Percentiles rank a stretch among this genome's conserved stretches.
Conservation (phyloP, 1,140 invertebrate genomes). For the Ridgeia piscesae region DNA sequence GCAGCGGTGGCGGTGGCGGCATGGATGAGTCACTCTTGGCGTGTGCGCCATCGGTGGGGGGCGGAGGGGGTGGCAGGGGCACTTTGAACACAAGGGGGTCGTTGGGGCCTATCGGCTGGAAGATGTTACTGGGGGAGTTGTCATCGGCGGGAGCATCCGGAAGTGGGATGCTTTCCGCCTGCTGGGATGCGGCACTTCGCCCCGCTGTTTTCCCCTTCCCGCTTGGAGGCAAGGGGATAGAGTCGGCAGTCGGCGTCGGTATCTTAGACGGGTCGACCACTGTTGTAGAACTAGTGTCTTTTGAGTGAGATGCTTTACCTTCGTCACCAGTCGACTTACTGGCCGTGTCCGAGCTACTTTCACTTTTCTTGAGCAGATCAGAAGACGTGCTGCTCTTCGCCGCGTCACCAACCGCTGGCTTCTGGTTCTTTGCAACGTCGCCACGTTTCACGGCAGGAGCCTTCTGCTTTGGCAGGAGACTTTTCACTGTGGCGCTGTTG, state of each 20-base stretch:
- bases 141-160: background rate
- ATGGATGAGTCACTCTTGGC: background rate
- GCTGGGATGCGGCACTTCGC: background rate
- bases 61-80: slow-evolving; percentile 16
- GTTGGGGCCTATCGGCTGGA: slow-evolving; percentile 31
- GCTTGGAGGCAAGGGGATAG: background rate
- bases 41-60: background rate
- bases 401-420: background rate
- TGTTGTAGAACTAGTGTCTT: background rate
- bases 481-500: background rate
- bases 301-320: background rate
- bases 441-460: background rate
- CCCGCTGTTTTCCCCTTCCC: background rate
- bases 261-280: background rate
- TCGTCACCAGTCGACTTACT: background rate
- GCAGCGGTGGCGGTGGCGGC: background rate
- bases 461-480: background rate
- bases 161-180: slow-evolving; percentile 14
- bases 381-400: background rate
- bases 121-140: slow-evolving; percentile 14
- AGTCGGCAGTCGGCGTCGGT: slow-evolving; percentile 3
- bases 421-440: background rate
- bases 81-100: slow-evolving; percentile 31
- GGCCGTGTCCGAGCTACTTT: background rate
- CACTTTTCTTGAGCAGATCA: background rate